A percentile compares a stretch with the other conserved stretches of the same genome.
phyloP scores from a whole-genome alignment of 2,888 invertebrate genomes.

The Melolontha melolontha region DNA sequence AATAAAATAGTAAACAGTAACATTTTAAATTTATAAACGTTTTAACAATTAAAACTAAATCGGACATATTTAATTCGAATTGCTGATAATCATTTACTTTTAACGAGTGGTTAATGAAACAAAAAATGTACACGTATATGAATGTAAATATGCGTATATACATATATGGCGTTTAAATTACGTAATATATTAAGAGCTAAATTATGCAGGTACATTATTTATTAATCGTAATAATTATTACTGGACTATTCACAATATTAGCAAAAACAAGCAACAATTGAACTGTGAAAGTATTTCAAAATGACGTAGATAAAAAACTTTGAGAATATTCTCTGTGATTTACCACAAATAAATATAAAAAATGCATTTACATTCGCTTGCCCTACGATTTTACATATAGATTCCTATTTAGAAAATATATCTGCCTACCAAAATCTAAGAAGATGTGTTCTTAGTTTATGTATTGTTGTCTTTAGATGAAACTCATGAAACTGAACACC shows the following conservation, averaged over 20 bases:
- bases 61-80: too few species aligned
- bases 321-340: too few species aligned
- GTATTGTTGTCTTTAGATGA: too few species aligned
- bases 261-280: constrained; percentile 16
- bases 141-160: constrained; percentile 5
- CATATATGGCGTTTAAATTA: not conserved
- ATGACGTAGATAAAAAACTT: not conserved
- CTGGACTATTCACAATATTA: constrained; percentile 3
- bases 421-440: too few species aligned
- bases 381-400: too few species aligned
- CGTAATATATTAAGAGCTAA: constrained; percentile 10
- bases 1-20: constrained; percentile 6
- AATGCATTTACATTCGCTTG: not conserved
- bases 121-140: constrained; percentile 13
- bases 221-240: constrained; percentile 20
- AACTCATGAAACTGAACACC: too few species aligned
- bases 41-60: not conserved
- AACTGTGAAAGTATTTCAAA: constrained; percentile 26
- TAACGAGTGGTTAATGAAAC: not conserved
- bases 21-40: constrained; percentile 16
- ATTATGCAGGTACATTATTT: constrained; percentile 33
- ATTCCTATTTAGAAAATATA: too few species aligned
- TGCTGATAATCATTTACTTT: too few species aligned
- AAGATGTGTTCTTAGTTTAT: too few species aligned
- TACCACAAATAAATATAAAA: not conserved